Conservation (phyloP, 2,888 invertebrate species). For the Oligia strigilis region DNA sequence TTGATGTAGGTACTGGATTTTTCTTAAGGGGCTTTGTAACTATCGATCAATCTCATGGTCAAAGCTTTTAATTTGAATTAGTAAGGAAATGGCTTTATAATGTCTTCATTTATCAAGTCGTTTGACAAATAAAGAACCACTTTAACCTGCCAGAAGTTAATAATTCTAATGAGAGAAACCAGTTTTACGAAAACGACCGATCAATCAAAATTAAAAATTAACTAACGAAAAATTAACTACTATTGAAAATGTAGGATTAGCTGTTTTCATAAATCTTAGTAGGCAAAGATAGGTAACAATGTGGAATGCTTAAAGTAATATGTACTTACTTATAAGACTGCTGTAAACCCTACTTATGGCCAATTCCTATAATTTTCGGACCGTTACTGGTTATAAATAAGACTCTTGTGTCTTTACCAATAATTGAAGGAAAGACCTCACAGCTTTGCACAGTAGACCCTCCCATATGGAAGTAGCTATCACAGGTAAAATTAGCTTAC, state of each 20-base stretch:
- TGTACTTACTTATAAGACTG: not conserved
- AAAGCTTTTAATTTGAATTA: slow-evolving; percentile 12
- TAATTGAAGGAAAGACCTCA: too few relatives aligned
- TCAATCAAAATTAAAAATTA: too few relatives aligned
- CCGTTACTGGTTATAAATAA: too few relatives aligned
- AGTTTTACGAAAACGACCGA: not conserved
- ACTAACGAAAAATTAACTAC: too few relatives aligned
- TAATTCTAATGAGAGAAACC: not conserved
- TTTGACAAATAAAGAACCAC: not conserved
- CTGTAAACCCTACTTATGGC: not conserved
- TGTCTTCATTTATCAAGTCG: slow-evolving; percentile 4
- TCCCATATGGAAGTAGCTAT: too few relatives aligned
- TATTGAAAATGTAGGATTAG: too few relatives aligned
- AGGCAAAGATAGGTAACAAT: not conserved
- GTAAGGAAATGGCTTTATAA: slow-evolving; percentile 33
- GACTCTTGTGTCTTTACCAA: too few relatives aligned
- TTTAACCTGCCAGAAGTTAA: not conserved
- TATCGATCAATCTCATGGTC: slow-evolving; percentile 26
- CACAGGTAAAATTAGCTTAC: too few relatives aligned
- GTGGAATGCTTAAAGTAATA: not conserved
- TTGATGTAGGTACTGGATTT: slow-evolving; percentile 37
- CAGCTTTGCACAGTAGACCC: too few relatives aligned
- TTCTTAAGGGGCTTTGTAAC: slow-evolving; percentile 24
- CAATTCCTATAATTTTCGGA: too few relatives aligned
- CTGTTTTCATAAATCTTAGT: not conserved